Evolutionary conservation across 2,113 vertebrate genomes (phyloP).

Genomic region (Meriones unguiculatus): DNA sequence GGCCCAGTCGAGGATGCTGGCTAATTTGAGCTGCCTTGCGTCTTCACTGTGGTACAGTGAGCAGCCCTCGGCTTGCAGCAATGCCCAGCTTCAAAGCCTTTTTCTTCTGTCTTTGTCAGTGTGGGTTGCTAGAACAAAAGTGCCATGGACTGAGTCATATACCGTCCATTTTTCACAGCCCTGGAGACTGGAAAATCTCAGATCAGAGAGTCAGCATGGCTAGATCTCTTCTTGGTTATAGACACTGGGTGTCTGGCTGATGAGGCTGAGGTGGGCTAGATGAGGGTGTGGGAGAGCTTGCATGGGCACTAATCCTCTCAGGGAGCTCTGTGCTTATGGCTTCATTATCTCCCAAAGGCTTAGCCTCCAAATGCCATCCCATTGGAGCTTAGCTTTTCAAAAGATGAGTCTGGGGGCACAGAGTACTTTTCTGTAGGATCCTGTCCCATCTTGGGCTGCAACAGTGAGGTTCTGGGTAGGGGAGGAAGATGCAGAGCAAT

Average conservation of each 20-base stretch:
- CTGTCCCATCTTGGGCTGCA: background rate
- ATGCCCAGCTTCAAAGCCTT: fast-evolving
- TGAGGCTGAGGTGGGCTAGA: fast-evolving
- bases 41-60: background rate
- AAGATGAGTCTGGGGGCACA: background rate
- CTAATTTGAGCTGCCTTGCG: background rate
- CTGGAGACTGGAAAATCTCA: background rate
- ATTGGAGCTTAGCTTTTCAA: background rate
- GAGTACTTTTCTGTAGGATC: background rate
- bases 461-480: too few relatives aligned
- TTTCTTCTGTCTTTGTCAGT: background rate
- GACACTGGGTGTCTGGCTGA: background rate
- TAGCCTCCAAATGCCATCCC: background rate
- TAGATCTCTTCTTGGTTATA: background rate
- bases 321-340: background rate
- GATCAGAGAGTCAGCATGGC: background rate
- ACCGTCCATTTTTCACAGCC: fast-evolving
- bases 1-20: background rate
- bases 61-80: fast-evolving
- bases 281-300: background rate
- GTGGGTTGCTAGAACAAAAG: background rate
- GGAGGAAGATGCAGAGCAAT: too few relatives aligned
- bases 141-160: fast-evolving
- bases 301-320: fast-evolving
- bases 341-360: background rate